Conservation (phyloP, 2,888 invertebrate genomes). For the Spicauda simplicius region DNA sequence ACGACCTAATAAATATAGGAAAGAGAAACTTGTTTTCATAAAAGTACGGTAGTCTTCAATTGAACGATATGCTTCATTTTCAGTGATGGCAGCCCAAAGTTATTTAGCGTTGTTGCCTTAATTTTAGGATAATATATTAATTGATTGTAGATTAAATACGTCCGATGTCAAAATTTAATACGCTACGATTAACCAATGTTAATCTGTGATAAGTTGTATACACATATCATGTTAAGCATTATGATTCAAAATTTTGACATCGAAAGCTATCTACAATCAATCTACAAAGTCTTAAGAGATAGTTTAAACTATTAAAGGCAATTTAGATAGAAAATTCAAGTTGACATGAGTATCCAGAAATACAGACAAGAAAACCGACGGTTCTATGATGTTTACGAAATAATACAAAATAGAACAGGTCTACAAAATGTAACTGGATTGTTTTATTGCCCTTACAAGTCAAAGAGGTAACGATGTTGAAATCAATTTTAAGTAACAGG, state of each 20-base stretch:
- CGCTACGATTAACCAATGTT: neutral
- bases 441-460: neutral
- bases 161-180: constrained; percentile 19
- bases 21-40: constrained; percentile 79
- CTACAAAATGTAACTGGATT: constrained; percentile 4
- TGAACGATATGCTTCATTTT: constrained; percentile 84
- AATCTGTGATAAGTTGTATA: neutral
- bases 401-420: constrained; percentile 45
- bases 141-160: constrained; percentile 27
- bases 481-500: constrained; percentile 11
- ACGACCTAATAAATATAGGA: constrained; percentile 82
- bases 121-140: constrained; percentile 43
- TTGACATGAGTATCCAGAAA: constrained; percentile 40
- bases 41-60: constrained; percentile 81
- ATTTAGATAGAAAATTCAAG: constrained; percentile 66
- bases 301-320: constrained; percentile 72
- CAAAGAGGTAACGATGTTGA: neutral
- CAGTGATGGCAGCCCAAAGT: constrained; percentile 75
- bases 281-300: constrained; percentile 61
- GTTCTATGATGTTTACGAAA: constrained; percentile 31
- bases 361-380: constrained; percentile 19
- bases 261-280: constrained; percentile 47
- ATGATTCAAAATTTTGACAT: constrained; percentile 24
- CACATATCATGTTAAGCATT: neutral
- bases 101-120: constrained; percentile 55